phyloP scores from a whole-genome alignment of 2,797 vertebrate species.

The Syndactyla subalaris region DNA sequence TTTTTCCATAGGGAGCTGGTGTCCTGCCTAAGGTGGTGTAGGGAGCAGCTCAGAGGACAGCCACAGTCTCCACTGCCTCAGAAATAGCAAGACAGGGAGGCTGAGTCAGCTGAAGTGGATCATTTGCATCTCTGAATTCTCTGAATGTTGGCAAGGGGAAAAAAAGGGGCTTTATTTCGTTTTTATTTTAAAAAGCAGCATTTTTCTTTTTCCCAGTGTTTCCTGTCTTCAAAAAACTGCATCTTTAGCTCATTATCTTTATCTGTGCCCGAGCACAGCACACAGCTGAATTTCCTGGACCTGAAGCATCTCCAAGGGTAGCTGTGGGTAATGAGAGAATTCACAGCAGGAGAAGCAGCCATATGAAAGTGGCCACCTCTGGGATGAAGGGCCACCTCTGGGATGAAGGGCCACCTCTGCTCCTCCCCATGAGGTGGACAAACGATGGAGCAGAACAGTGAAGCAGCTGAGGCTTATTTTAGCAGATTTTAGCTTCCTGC shows the following conservation, averaged over 20 bases:
- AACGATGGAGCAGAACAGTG: neutral
- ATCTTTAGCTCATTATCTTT: neutral
- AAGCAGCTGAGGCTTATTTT: neutral
- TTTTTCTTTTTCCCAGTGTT: neutral
- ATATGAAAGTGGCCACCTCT: neutral
- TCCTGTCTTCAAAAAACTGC: neutral
- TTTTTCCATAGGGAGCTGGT: neutral
- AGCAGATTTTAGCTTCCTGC: neutral
- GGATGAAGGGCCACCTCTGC: neutral
- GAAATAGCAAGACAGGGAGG: neutral
- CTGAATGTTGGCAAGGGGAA: neutral
- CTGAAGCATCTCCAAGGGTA: neutral
- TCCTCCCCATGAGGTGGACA: neutral
- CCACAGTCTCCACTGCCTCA: neutral
- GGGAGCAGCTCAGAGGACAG: neutral
- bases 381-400: neutral
- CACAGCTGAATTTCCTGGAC: neutral
- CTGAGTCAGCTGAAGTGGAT: neutral
- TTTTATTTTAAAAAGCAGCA: neutral
- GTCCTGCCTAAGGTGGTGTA: neutral
- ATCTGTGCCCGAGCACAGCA: neutral
- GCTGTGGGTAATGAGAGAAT: neutral
- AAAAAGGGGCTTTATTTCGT: neutral
- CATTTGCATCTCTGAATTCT: neutral
- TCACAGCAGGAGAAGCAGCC: conserved; percentile 3